Evolutionary conservation across 2,113 vertebrate species (phyloP).

Genomic region (Scomber japonicus): DNA sequence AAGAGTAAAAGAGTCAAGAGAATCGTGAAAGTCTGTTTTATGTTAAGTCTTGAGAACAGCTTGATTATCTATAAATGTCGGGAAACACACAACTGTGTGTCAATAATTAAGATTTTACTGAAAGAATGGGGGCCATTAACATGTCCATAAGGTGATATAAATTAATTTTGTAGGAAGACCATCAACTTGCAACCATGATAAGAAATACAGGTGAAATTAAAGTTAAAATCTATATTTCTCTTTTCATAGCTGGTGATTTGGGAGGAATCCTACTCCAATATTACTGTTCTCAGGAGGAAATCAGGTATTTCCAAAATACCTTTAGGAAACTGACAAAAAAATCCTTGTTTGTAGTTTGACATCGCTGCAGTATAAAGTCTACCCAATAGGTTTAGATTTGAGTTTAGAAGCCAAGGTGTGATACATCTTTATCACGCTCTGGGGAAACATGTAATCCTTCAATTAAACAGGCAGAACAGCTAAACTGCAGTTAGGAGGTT

Average conservation of each 20-base stretch:
- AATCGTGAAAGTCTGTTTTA: slow-evolving; percentile 56
- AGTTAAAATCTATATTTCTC: slow-evolving; percentile 9
- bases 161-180: slow-evolving; percentile 28
- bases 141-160: slow-evolving; percentile 6
- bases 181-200: slow-evolving; percentile 21
- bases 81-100: slow-evolving; percentile 28
- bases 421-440: slow-evolving; percentile 42
- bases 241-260: slow-evolving; percentile 26
- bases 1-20: slow-evolving; percentile 57
- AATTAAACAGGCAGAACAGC: slow-evolving; percentile 39
- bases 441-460: slow-evolving; percentile 48
- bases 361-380: slow-evolving; percentile 35
- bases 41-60: slow-evolving; percentile 42
- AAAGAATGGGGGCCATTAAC: slow-evolving; percentile 33
- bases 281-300: slow-evolving; percentile 5
- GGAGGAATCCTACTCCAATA: not conserved
- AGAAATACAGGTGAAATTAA: not conserved
- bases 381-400: slow-evolving; percentile 33
- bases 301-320: slow-evolving; percentile 31
- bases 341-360: slow-evolving; percentile 28
- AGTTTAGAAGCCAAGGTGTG: slow-evolving; percentile 37
- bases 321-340: slow-evolving; percentile 33
- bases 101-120: slow-evolving; percentile 46
- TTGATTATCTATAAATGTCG: slow-evolving; percentile 58
- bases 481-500: slow-evolving; percentile 35